Evolutionary conservation across 2,888 invertebrate genomes (phyloP), one percentile per base, ranked within the genome.

Genomic region (Glomeris marginata): DNA sequence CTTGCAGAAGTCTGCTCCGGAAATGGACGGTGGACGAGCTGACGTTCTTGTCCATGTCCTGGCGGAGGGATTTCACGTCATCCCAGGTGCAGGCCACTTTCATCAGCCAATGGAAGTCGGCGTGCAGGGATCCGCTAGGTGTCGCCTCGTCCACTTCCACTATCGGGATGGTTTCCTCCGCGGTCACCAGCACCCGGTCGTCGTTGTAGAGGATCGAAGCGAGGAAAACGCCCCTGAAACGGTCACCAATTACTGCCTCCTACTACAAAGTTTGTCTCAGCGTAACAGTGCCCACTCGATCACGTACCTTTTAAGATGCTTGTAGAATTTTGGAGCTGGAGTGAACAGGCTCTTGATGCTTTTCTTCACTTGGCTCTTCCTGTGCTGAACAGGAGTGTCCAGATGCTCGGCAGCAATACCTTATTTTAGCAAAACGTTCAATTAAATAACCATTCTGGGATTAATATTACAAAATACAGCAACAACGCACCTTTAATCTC

Each of bases 41-140:
- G 1, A 85, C 78, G 64, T 87, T 85, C 61, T 90, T 86, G 64
- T 92, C 92, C 87, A 95, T 88, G 63, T 94, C 92, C 21, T 84
- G 78, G n/a, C 85, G 77, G 1, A 95, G 71, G 2, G 81, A 77
- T 63, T 91, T 92, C 6, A 91, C 87, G 64, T 95, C 92, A 60
- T 94, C 91, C 97, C 97, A 97, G 0, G 88, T 84, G 65, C 92
- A 90, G 0, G 94, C 85, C 36, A 95, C 82, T 77, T 92, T 94
- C 84, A 97, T 90, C 21, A 97, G 75, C 97, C 97, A 98, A 66
- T 95, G 87, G 68, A 92, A 87, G 69, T 97, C 97, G 53, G 79
- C 80, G 66, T 91, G 82, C 55, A 94, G 79, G 57, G 86, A 84
- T 3, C 28, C 28, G 8, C 62, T 84, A 41, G 91, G 87, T 66